These are phyloP conservation scores for Meriones psammophilus DNA, from an alignment of 2,797 vertebrate genomes.

Conservation along the genomic window DNA sequence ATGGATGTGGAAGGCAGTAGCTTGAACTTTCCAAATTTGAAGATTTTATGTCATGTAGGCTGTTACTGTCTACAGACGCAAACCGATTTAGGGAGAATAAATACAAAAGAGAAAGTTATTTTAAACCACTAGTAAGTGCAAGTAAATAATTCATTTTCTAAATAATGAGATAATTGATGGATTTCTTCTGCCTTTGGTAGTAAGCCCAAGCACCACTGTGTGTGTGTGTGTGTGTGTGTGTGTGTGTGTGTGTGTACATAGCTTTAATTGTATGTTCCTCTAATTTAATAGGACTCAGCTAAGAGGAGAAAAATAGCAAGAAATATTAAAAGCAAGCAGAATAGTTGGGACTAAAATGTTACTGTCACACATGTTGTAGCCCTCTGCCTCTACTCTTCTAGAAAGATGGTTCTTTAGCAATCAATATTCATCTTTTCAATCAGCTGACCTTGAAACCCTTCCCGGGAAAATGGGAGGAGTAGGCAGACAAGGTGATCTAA, in stretches of 20 bases:
- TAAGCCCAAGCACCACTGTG: neutral
- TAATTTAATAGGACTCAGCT: constrained; percentile 54
- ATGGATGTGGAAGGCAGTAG: constrained; percentile 51
- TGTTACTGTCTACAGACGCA: constrained; percentile 50
- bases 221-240: neutral
- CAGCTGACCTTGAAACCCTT: constrained; percentile 37
- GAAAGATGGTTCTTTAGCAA: neutral
- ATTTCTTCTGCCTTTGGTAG: constrained; percentile 65
- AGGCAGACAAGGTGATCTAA: constrained; percentile 50
- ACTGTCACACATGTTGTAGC: neutral
- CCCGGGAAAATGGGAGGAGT: constrained; percentile 50
- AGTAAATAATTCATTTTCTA: constrained; percentile 72
- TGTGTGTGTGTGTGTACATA: neutral
- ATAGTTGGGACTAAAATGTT: constrained; percentile 39
- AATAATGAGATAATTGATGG: constrained; percentile 67
- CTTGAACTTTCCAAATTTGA: constrained; percentile 62
- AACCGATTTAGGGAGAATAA: constrained; percentile 32
- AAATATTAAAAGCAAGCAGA: constrained; percentile 40
- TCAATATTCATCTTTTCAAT: neutral
- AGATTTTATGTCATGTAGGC: constrained; percentile 34
- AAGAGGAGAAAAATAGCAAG: neutral
- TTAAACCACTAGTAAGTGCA: constrained; percentile 64
- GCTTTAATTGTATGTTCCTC: constrained; percentile 42
- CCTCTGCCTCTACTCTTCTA: constrained; percentile 4
- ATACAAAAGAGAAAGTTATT: constrained; percentile 61